Conservation (phyloP, 1,140 invertebrate species). For the Heterodera carotae region DNA sequence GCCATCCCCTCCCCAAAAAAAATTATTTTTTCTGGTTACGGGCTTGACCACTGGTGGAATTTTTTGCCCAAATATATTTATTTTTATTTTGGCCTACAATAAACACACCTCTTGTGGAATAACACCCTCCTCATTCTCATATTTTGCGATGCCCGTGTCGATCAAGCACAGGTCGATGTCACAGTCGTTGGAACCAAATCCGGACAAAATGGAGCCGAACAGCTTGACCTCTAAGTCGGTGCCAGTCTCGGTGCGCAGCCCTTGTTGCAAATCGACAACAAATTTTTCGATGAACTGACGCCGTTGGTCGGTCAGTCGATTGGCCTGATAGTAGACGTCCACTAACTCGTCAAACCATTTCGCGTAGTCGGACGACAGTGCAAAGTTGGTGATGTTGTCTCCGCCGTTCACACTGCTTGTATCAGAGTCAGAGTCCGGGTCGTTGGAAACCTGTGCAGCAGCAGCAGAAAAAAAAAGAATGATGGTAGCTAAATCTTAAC, state of each 20-base stretch:
- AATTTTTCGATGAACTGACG: not conserved
- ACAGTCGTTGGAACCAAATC: slow-evolving; percentile 31
- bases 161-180: slow-evolving; percentile 35
- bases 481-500: no score
- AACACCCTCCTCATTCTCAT: not conserved
- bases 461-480: no score
- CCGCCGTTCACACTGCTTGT: not conserved
- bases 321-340: not conserved
- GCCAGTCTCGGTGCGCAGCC: not conserved
- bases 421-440: not conserved
- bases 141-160: not conserved
- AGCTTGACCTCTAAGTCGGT: not conserved
- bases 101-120: not conserved
- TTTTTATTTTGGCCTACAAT: no score
- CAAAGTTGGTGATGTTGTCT: not conserved
- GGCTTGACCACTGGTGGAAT: no score
- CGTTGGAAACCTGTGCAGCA: not conserved
- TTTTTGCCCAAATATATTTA: not conserved
- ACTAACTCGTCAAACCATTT: not conserved
- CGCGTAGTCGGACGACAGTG: not conserved
- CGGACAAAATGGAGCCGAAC: slow-evolving; percentile 33
- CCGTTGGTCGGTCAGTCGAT: not conserved
- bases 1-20: no score
- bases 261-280: not conserved
- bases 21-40: no score